Percentiles rank a stretch among this genome's conserved stretches.
Conservation (phyloP, 2,888 invertebrate genomes). For the Platerodrilus igneus region DNA sequence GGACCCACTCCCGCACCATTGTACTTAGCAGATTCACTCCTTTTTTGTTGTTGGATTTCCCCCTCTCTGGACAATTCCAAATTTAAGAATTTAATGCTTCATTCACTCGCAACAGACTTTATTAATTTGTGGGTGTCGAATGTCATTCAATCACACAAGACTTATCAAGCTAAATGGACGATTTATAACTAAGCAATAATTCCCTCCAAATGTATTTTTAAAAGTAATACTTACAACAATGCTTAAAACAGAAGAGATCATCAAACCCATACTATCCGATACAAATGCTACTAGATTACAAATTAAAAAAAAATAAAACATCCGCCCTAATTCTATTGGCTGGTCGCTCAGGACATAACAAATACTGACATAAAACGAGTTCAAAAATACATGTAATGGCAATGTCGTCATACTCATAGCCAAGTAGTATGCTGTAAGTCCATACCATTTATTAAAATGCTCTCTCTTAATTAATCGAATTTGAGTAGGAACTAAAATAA, state of each 20-base stretch:
- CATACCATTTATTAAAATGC: conserved; percentile 83
- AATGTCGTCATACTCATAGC: conserved; percentile 69
- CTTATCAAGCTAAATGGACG: conserved; percentile 2
- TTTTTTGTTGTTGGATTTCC: too few species aligned
- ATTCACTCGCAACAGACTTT: too few species aligned
- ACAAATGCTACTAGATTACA: conserved; percentile 69
- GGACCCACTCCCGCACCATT: too few species aligned
- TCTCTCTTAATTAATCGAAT: conserved; percentile 73
- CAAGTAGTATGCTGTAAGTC: conserved; percentile 71
- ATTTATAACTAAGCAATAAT: too few species aligned
- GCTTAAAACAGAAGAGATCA: conserved; percentile 69
- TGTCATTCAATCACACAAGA: too few species aligned
- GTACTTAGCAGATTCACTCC: too few species aligned
- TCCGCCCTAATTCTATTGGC: conserved; percentile 65
- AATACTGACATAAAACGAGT: conserved; percentile 62
- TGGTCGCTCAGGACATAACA: conserved; percentile 73
- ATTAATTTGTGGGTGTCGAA: too few species aligned
- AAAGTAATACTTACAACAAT: conserved; percentile 63
- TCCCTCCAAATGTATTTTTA: too few species aligned
- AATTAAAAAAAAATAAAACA: conserved; percentile 63
- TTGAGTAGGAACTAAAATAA: conserved; percentile 69
- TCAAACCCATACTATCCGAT: conserved; percentile 73
- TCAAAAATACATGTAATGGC: conserved; percentile 66
- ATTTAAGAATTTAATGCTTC: too few species aligned
- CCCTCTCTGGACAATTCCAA: too few species aligned